Conservation (phyloP, 1,140 invertebrate species). For the Onthophagus taurus region DNA sequence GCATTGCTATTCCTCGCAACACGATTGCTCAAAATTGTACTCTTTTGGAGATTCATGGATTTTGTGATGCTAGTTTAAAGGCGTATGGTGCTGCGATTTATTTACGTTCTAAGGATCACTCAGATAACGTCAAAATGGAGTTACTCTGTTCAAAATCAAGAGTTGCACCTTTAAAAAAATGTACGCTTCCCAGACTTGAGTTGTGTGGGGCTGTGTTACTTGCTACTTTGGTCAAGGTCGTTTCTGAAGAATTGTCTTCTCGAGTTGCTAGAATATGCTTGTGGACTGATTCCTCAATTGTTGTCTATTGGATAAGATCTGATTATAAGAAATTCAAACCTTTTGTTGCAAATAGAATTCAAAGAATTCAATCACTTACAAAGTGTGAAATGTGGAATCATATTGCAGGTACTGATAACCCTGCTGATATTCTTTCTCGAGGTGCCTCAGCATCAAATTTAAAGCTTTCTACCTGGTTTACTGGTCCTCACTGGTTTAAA, state of each 20-base stretch:
- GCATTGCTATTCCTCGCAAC: conserved; percentile 5
- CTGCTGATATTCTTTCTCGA: not conserved
- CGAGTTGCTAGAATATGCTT: too few species aligned
- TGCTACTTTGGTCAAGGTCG: too few species aligned
- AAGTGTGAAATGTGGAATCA: not conserved
- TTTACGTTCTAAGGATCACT: too few species aligned
- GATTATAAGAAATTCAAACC: not conserved
- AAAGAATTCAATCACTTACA: not conserved
- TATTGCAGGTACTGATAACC: not conserved
- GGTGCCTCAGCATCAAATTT: not conserved
- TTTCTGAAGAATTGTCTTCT: too few species aligned
- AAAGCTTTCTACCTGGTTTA: too few species aligned
- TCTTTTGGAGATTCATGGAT: conserved; percentile 12
- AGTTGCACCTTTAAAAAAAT: conserved; percentile 11
- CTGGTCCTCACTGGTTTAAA: too few species aligned
- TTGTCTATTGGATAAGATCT: not conserved
- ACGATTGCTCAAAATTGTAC: too few species aligned
- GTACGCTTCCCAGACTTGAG: not conserved
- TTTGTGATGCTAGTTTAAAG: conserved; percentile 12
- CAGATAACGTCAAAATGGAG: not conserved
- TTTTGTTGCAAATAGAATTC: not conserved
- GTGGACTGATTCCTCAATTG: not conserved
- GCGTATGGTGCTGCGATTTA: conserved; percentile 4
- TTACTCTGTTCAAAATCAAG: conserved; percentile 10
- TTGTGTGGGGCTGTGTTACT: conserved; percentile 13